Evolutionary conservation across 2,888 invertebrate species (phyloP).

Genomic region (Tanytarsus gracilentus): DNA sequence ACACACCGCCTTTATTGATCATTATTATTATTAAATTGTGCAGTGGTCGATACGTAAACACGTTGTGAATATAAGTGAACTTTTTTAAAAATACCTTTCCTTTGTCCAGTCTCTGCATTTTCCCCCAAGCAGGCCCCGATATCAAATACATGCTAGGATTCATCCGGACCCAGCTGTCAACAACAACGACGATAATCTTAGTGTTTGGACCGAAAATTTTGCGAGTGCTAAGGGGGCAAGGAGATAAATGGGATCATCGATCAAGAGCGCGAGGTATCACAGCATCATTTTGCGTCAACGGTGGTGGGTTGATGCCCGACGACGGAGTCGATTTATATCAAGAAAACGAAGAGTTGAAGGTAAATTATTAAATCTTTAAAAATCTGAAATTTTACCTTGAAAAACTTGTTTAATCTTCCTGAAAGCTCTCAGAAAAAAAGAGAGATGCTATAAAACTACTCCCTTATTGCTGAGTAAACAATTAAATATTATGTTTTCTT

Average conservation of each 20-base stretch:
- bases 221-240: conserved; percentile 73
- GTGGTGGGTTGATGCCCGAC: conserved; percentile 74
- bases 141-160: conserved; percentile 87
- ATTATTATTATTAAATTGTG: background rate
- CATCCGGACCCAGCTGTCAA: conserved; percentile 83
- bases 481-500: no score
- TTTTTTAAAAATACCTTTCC: background rate
- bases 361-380: conserved; percentile 37
- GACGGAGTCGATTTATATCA: conserved; percentile 79
- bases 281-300: conserved; percentile 77
- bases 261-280: conserved; percentile 75
- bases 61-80: no score
- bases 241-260: conserved; percentile 82
- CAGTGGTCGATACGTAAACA: background rate
- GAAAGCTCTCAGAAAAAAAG: no score
- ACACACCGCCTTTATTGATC: background rate
- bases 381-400: no score
- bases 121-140: conserved; percentile 82
- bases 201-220: conserved; percentile 54
- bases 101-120: conserved; percentile 61
- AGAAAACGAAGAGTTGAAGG: conserved; percentile 86
- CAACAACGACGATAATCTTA: conserved; percentile 55
- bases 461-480: no score
- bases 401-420: no score
- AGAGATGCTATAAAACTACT: no score